Evolutionary conservation across 2,888 invertebrate species (phyloP), one percentile per base, ranked within the genome.

Genomic region (Phalangium opilio): DNA sequence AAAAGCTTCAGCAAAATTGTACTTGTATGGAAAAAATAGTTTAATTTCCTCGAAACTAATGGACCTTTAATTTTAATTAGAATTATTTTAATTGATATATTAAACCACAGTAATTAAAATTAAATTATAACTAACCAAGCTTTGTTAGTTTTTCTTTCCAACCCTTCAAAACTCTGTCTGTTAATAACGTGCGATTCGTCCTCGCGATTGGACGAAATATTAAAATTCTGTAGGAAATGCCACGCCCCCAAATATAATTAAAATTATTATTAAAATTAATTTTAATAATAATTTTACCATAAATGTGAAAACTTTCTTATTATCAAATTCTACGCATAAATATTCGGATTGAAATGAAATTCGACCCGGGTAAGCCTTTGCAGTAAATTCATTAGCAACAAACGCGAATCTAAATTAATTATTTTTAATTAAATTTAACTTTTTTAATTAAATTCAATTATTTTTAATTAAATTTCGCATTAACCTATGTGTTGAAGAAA

Each of bases 1-100:
- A 49, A 87, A 78, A 0, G 87, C 84, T 51, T 83, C 82, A 14
- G 86, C 83, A 63, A 84, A 90, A 45, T 82, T 76, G 61, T 89
- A 89, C 60, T 83, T 79, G 67, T 87, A 82, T 0, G 90, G 90
- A 62, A 89, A 90, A 3, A 60, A 58, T 47, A 65, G 48, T 39
- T 55, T 55, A 39, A 59, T 54, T 21, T 43, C 45, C 18, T 52
- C 50, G 39, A 49, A 48, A 19, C 43, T 35, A 39, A 52, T 45
- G 17, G 32, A 50, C 45, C 52, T 52, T 15, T 15, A 44, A 14
- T n/a, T 27, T 27, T 8, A 27, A 27, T 27, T 27, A 4, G 8
- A 27, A 27, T n/a, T n/a, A n/a, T n/a, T n/a, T n/a, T n/a, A n/a
- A n/a, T n/a, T n/a, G n/a, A n/a, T n/a, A n/a, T n/a, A n/a, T n/a